These are phyloP conservation scores for Solea solea DNA, from an alignment of 2,113 vertebrate genomes.

Conservation along the genomic window DNA sequence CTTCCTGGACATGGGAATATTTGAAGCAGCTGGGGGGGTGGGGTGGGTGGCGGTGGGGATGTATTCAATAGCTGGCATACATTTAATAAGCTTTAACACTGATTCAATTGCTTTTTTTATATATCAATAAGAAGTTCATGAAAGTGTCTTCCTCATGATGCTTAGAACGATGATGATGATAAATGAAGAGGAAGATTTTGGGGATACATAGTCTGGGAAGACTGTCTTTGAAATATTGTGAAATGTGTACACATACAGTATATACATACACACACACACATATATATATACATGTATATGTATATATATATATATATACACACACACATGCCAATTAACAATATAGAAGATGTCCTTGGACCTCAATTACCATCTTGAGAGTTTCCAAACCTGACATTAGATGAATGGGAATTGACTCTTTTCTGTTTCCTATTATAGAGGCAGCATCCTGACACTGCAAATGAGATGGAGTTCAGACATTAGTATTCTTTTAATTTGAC, in stretches of 20 bases:
- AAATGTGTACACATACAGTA: neutral
- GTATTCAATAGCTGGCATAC: slow-evolving; percentile 2
- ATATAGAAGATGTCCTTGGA: slow-evolving; percentile 54
- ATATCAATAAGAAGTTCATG: too few relatives aligned
- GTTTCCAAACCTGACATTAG: slow-evolving; percentile 70
- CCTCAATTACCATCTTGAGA: slow-evolving; percentile 79
- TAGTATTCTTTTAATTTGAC: slow-evolving; percentile 95
- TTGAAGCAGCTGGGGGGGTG: slow-evolving; percentile 26
- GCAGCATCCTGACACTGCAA: slow-evolving; percentile 73
- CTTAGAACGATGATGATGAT: too few relatives aligned
- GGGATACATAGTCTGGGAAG: too few relatives aligned
- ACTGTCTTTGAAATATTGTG: slow-evolving; percentile 22
- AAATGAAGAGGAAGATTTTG: too few relatives aligned
- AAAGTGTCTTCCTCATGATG: too few relatives aligned
- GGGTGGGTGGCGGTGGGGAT: neutral
- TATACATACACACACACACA: slow-evolving; percentile 6
- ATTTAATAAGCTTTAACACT: too few relatives aligned
- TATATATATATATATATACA: slow-evolving; percentile 7
- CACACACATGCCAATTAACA: slow-evolving; percentile 21
- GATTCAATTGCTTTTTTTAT: too few relatives aligned
- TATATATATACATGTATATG: neutral
- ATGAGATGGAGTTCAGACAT: slow-evolving; percentile 84
- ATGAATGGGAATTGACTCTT: slow-evolving; percentile 76
- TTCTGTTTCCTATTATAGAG: slow-evolving; percentile 77
- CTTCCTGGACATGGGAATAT: slow-evolving; percentile 24